Evolutionary conservation across 1,140 invertebrate species (phyloP).

Genomic region (Papilio xuthus): DNA sequence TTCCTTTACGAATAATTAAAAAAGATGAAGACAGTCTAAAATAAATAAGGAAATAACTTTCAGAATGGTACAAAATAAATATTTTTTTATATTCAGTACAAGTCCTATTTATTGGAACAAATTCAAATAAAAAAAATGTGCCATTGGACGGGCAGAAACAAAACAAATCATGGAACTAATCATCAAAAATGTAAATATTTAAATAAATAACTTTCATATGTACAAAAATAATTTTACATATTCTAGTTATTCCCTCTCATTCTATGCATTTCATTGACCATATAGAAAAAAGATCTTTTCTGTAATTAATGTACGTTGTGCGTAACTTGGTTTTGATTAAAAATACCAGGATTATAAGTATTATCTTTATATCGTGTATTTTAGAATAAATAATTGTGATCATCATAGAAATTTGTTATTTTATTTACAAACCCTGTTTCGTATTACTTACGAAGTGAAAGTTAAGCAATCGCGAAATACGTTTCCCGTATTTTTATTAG

Average conservation of each 20-base stretch:
- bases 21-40: not conserved
- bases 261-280: not conserved
- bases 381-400: constrained; percentile 31
- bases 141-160: not conserved
- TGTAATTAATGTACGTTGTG: not conserved
- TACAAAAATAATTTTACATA: not conserved
- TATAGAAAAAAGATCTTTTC: not conserved
- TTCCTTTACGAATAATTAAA: not conserved
- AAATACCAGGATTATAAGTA: constrained; percentile 19
- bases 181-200: constrained; percentile 4
- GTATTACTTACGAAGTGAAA: not conserved
- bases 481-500: too few relatives aligned
- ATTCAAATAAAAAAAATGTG: not conserved
- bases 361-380: constrained; percentile 9
- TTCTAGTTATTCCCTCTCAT: not conserved
- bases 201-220: not conserved
- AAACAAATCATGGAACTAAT: not conserved
- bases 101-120: not conserved
- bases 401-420: not conserved
- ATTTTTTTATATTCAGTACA: not conserved
- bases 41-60: not conserved
- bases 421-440: not conserved
- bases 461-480: too few relatives aligned
- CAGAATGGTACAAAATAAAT: constrained; percentile 5
- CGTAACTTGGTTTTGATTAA: not conserved